Evolutionary conservation across 2,888 invertebrate genomes (phyloP).

Genomic region (Drosophila seclusa): DNA sequence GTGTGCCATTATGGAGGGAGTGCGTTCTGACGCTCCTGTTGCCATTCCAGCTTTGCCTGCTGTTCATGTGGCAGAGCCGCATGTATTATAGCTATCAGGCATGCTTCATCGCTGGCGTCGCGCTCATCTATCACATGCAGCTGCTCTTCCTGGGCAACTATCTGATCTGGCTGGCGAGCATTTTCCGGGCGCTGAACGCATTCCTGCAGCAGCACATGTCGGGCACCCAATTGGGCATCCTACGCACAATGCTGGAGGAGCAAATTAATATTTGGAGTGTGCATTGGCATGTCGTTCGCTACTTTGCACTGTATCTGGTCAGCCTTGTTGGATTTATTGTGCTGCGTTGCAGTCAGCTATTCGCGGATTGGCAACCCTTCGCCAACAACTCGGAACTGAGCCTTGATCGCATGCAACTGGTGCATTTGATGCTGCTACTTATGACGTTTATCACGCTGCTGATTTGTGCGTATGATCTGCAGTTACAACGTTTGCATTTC

Average conservation of each 20-base stretch:
- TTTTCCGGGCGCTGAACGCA: conserved; percentile 51
- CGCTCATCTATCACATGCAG: conserved; percentile 42
- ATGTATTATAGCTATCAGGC: conserved; percentile 59
- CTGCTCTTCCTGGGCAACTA: conserved; percentile 62
- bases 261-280: conserved; percentile 32
- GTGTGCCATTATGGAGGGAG: conserved; percentile 48
- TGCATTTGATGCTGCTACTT: conserved; percentile 30
- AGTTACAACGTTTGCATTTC: conserved; percentile 44
- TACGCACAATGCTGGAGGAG: conserved; percentile 39
- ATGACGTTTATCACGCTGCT: conserved; percentile 29
- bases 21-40: conserved; percentile 41
- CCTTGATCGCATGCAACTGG: conserved; percentile 39
- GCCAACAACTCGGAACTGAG: background rate
- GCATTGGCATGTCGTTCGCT: conserved; percentile 43
- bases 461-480: conserved; percentile 33
- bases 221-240: conserved; percentile 21
- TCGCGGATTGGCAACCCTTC: background rate
- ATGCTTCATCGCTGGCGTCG: conserved; percentile 42
- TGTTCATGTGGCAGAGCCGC: conserved; percentile 54
- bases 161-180: conserved; percentile 56
- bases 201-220: conserved; percentile 51
- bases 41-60: conserved; percentile 28
- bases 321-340: conserved; percentile 41
- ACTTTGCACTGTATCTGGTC: conserved; percentile 47
- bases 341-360: background rate